Base-by-base conservation (phyloP, 2,113 vertebrate species). In the Pomatorhinus ruficollis region DNA sequence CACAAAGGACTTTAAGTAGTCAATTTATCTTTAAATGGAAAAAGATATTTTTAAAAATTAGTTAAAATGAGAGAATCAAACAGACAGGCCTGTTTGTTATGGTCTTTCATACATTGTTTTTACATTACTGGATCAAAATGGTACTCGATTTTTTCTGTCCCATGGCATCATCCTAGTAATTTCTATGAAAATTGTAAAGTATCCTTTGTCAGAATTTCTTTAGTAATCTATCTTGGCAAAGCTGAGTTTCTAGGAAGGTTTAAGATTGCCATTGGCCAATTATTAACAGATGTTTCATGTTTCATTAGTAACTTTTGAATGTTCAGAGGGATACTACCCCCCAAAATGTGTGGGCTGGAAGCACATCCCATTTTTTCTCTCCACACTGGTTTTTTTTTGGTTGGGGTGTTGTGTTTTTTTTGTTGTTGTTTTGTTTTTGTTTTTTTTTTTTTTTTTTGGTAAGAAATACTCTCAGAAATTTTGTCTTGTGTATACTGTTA, bases 301-400 rank as follows among this genome's bases (percentile, higher is more conserved):
- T 81, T 87, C 35, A 45, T 12, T 47, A 18, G 6, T 52, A 83
- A 70, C 1, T 63, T 77, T 42, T 35, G 33, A 20, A 6, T 15
- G 39, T 9, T 87, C 25, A 45, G 9, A 16, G 53, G 11, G 18
- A 35, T 17, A 30, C 4, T 27, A 47, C 1, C 3, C 6, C 5
- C 0, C 0, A 11, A 61, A 88, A 92, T 45, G 0, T 28, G 5
- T 39, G 18, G 44, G 10, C 17, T 79, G 22, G 23, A 83, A 86
- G 10, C 4, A 52, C 21, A 11, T 39, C 15, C 8, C 5, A 11
- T n/a, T 74, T 44, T 12, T 5, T 6, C 4, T 9, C 13, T 2
- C 8, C 22, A 19, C 1, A 2, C 3, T 11, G 1, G 18, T 21
- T 31, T 31, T n/a, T 54, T 59, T 22, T 69, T 24, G n/a, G n/a